Base-by-base conservation (phyloP, 1,140 invertebrate species). In the Diorhabda sublineata region DNA sequence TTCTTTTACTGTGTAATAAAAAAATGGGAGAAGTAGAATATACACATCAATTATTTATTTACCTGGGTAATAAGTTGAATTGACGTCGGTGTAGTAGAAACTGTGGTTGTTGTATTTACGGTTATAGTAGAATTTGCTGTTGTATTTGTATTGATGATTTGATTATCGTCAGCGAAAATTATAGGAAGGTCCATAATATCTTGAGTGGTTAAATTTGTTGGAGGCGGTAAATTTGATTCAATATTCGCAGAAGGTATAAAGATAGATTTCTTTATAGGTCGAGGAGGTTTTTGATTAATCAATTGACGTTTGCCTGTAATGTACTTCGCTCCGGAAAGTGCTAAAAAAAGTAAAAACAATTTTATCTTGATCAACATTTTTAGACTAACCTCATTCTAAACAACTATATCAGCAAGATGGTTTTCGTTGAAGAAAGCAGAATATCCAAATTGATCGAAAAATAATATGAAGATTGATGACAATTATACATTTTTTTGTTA, bases 161-260 rank as follows among this genome's bases (percentile, higher is more conserved):
- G 83, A 61, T 86, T 87, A 69, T 88, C 87, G 70, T 89, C 87
- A 3, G 87, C 87, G 79, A 89, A 89, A 42, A 89, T 86, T 71
- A 89, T 89, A 4, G 88, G 88, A 73, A 89, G 84, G 71, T 89
- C 86, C 61, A 88, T 80, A 56, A 89, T 89, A 73, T 88, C 88
- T 47, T 87, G 82, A 3, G 84, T 75, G 41, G 85, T 85, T 6
- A 88, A 80, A 71, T 87, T 86, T 52, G 85, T 81, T 74, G 66
- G 76, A 68, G 71, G 75, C 11, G 71, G 75, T 64, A 81, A 61
- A 26, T 69, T 9, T 72, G 66, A 42, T 64, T 68, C 5, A 68
- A 64, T n/a, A 68, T 61, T 58, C 9, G 69, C n/a, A 58, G 62
- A 58, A 7, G 60, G 61, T 4, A 72, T 42, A 11, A 68, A 74